phyloP scores from a whole-genome alignment of 2,888 invertebrate species.

The Sthenelais limicola region DNA sequence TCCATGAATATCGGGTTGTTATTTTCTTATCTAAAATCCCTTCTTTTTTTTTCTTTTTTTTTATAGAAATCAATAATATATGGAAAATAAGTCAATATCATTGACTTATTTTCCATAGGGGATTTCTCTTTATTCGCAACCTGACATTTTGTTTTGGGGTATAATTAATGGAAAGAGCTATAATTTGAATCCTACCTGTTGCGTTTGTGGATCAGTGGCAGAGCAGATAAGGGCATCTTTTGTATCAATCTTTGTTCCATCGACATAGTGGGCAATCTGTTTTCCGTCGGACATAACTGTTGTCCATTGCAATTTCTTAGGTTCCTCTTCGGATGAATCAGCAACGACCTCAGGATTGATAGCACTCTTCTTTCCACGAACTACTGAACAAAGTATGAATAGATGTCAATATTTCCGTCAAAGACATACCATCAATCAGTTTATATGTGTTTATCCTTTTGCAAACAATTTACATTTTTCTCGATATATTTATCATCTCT shows the following conservation, averaged over 20 bases:
- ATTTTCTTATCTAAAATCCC: too few relatives aligned
- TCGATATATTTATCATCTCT: too few relatives aligned
- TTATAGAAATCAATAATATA: too few relatives aligned
- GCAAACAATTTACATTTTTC: too few relatives aligned
- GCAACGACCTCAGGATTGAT: constrained; percentile 31
- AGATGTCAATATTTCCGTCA: not conserved
- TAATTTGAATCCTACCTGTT: constrained; percentile 58
- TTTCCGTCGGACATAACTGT: constrained; percentile 67
- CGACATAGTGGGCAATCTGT: constrained; percentile 54
- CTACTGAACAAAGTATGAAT: not conserved
- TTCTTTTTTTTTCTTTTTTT: too few relatives aligned
- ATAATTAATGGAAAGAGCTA: not conserved
- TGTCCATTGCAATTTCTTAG: constrained; percentile 55
- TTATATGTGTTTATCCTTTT: too few relatives aligned
- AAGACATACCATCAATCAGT: not conserved
- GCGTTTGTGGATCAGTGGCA: constrained; percentile 69
- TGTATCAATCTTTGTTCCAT: constrained; percentile 56
- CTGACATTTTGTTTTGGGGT: too few relatives aligned
- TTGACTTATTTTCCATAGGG: too few relatives aligned
- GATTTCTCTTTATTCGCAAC: too few relatives aligned
- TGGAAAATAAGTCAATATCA: too few relatives aligned
- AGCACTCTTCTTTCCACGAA: constrained; percentile 28
- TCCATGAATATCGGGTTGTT: too few relatives aligned
- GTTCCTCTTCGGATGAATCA: constrained; percentile 48
- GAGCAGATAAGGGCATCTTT: constrained; percentile 60